Conservation (phyloP, 2,888 invertebrate genomes). For the Camptogramma bilineatum region DNA sequence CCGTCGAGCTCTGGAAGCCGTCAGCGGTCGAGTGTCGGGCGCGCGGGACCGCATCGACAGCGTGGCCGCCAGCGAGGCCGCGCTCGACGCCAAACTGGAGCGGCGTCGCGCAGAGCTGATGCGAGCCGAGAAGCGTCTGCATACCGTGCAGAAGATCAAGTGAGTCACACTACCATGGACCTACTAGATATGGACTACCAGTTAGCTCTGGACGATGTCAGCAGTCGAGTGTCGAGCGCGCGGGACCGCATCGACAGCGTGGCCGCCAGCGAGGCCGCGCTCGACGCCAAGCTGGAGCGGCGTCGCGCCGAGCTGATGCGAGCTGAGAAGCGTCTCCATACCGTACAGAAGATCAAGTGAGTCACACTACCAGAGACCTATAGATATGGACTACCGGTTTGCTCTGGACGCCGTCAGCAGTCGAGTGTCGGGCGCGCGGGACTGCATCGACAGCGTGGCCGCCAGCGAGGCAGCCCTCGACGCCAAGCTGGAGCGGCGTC, state of each 20-base stretch:
- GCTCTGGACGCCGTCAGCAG: conserved; percentile 89
- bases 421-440: conserved; percentile 90
- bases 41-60: conserved; percentile 92
- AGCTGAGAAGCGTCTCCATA: conserved; percentile 96
- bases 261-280: conserved; percentile 93
- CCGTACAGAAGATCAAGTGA: conserved; percentile 96
- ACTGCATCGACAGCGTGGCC: conserved; percentile 93
- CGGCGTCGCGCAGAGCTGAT: conserved; percentile 95
- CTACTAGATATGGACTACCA: background rate
- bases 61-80: conserved; percentile 94
- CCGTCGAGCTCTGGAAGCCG: conserved; percentile 89
- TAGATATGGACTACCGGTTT: background rate
- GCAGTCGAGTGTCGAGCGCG: conserved; percentile 89
- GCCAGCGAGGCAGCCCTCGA: conserved; percentile 95
- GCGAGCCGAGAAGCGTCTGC: conserved; percentile 95
- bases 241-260: conserved; percentile 93
- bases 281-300: conserved; percentile 97
- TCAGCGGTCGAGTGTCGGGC: conserved; percentile 89
- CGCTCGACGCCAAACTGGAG: conserved; percentile 96
- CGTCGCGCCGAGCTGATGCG: conserved; percentile 95
- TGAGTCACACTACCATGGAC: conserved; percentile 58
- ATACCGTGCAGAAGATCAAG: conserved; percentile 97
- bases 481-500: conserved; percentile 95
- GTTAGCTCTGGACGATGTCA: conserved; percentile 89
- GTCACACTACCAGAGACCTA: conserved; percentile 28